phyloP scores from a whole-genome alignment of 2,888 invertebrate species.

The Stramonita haemastoma region DNA sequence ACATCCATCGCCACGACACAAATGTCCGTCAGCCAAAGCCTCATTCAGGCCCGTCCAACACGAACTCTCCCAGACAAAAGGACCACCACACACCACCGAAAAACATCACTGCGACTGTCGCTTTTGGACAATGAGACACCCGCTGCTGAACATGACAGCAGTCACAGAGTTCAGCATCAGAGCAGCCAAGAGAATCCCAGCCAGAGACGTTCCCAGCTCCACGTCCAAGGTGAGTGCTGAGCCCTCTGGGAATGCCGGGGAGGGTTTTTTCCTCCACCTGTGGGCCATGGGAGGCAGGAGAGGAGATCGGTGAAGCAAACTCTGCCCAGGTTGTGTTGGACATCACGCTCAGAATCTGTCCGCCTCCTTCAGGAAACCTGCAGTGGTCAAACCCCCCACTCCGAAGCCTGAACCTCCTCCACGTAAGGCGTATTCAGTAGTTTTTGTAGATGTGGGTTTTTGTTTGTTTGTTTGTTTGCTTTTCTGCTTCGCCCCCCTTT shows the following conservation, averaged over 20 bases:
- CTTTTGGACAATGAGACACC: background rate
- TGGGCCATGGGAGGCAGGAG: too few relatives aligned
- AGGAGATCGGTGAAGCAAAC: background rate
- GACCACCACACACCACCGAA: background rate
- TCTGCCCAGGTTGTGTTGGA: conserved; percentile 8
- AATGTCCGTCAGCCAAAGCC: background rate
- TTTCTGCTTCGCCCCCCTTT: background rate
- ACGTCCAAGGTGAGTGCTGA: background rate
- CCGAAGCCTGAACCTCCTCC: background rate
- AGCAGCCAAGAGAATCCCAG: background rate
- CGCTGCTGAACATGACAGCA: background rate
- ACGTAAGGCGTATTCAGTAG: background rate
- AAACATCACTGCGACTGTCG: background rate
- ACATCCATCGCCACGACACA: background rate
- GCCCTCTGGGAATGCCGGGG: background rate
- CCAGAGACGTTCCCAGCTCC: background rate
- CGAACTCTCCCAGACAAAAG: background rate
- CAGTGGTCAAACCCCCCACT: background rate
- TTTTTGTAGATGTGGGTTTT: background rate
- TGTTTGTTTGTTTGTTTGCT: too few relatives aligned
- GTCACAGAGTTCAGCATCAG: background rate
- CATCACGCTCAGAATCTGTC: conserved; percentile 7
- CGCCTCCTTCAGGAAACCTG: conserved; percentile 7
- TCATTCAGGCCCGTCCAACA: background rate
- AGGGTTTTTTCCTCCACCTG: background rate